phyloP scores from a whole-genome alignment of 2,113 vertebrate genomes.

The Dicrurus megarhynchus region DNA sequence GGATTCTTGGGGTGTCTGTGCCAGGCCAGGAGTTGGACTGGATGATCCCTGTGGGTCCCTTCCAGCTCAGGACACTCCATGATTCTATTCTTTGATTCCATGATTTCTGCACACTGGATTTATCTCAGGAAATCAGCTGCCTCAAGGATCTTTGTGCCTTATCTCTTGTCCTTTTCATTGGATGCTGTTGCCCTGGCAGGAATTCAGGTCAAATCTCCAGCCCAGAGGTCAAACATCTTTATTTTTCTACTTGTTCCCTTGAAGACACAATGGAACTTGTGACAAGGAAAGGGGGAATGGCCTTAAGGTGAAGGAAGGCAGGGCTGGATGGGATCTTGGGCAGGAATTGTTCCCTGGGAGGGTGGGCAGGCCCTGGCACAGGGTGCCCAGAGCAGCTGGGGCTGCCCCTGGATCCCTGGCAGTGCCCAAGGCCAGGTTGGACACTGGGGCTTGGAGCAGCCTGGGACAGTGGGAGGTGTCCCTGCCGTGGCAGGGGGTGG shows the following conservation, averaged over 20 bases:
- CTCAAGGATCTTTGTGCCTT: neutral
- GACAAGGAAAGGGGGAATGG: neutral
- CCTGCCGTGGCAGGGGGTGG: neutral
- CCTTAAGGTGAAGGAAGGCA: neutral
- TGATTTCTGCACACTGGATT: neutral
- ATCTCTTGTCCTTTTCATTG: neutral
- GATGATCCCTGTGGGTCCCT: rapidly evolving
- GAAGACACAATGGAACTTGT: neutral
- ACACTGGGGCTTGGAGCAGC: neutral
- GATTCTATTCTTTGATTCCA: neutral
- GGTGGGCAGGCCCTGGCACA: neutral
- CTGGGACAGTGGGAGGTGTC: neutral
- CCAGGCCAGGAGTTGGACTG: rapidly evolving
- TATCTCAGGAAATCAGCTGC: neutral
- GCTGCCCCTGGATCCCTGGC: neutral
- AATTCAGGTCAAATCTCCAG: neutral
- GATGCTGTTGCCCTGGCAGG: neutral
- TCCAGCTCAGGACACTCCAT: neutral
- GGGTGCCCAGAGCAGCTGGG: neutral
- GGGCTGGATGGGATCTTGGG: rapidly evolving
- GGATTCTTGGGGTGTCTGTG: neutral
- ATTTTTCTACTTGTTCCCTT: neutral
- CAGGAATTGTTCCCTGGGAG: neutral
- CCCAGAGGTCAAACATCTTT: neutral
- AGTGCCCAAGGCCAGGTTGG: neutral